Evolutionary conservation across 2,113 vertebrate species (phyloP).

Genomic region (Ctenodactylus gundi): DNA sequence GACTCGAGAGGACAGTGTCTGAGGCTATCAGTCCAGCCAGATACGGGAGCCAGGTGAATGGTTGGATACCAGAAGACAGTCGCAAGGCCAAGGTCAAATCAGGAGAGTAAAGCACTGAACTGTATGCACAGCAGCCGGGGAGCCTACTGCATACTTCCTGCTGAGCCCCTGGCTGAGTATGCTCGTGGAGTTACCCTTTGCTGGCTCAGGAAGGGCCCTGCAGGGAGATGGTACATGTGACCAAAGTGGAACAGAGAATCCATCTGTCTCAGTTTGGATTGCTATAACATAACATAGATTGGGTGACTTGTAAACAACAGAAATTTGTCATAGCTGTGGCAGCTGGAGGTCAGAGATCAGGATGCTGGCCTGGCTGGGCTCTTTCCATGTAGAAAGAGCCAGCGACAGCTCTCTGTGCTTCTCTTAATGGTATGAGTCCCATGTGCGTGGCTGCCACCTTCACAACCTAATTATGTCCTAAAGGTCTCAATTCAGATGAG

Average conservation of each 20-base stretch:
- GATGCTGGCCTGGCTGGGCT: neutral
- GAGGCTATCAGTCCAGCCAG: neutral
- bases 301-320: neutral
- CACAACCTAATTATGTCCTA: neutral
- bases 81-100: constrained; percentile 7
- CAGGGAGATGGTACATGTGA: neutral
- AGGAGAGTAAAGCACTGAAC: neutral
- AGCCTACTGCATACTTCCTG: neutral
- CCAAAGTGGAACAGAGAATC: neutral
- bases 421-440: neutral
- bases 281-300: neutral
- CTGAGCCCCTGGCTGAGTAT: neutral
- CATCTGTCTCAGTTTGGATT: neutral
- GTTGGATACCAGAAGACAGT: neutral
- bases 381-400: too few species aligned
- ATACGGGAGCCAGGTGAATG: neutral
- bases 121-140: neutral
- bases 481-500: neutral
- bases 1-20: neutral
- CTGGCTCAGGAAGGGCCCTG: neutral
- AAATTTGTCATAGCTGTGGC: neutral
- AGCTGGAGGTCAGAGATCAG: neutral
- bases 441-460: too few species aligned
- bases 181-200: neutral
- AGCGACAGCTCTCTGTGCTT: too few species aligned